Conservation (phyloP, 2,888 invertebrate species). For the Neoitamus cyanurus region DNA sequence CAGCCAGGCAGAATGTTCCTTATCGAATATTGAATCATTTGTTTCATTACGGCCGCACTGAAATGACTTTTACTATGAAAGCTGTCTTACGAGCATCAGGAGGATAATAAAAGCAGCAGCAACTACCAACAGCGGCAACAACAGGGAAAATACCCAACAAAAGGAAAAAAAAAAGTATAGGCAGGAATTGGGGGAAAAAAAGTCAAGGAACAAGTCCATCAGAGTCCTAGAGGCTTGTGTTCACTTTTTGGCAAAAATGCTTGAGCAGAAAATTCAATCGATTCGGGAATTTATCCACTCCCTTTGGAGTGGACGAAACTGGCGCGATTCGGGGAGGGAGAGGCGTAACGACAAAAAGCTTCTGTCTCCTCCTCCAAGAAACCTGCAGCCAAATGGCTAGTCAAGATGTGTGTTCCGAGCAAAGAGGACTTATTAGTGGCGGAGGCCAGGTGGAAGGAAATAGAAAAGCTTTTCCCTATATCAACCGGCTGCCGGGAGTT, state of each 20-base stretch:
- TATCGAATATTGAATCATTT: constrained; percentile 5
- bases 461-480: background rate
- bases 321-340: background rate
- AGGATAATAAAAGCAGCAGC: background rate
- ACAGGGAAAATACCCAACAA: background rate
- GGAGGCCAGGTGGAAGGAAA: background rate
- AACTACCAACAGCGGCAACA: background rate
- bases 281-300: background rate
- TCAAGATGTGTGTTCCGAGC: background rate
- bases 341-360: background rate
- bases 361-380: background rate
- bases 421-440: background rate
- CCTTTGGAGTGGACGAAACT: background rate
- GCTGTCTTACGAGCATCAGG: background rate
- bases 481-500: background rate
- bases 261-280: background rate
- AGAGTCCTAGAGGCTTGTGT: background rate
- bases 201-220: background rate
- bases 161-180: background rate
- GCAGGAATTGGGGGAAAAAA: background rate
- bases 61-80: background rate
- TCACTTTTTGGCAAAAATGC: constrained; percentile 1
- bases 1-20: background rate
- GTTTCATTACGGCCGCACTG: constrained; percentile 5
- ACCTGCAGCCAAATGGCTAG: background rate